A percentile compares a stretch with the other conserved stretches of the same genome.
Conservation (phyloP, 2,113 vertebrate genomes). For the Phylloscopus whistleri region DNA sequence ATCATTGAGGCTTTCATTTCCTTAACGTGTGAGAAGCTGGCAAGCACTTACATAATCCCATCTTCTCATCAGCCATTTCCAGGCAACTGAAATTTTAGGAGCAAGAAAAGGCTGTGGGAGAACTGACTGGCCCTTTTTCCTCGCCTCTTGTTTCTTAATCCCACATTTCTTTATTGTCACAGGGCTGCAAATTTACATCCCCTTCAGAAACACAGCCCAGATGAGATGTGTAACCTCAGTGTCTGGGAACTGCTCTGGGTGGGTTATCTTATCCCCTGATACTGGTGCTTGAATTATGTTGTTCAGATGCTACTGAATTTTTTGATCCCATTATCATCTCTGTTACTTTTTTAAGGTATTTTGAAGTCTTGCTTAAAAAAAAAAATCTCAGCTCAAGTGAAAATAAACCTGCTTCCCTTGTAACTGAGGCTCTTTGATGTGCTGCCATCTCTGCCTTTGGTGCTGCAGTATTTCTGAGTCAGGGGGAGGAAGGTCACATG, state of each 20-base stretch:
- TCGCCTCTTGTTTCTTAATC: not conserved
- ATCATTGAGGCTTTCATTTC: slow-evolving; percentile 43
- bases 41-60: not conserved
- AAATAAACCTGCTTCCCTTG: not conserved
- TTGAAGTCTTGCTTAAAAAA: not conserved
- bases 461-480: not conserved
- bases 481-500: not conserved
- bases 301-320: not conserved
- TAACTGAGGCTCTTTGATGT: not conserved
- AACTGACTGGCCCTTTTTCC: not conserved
- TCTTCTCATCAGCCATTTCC: slow-evolving; percentile 48
- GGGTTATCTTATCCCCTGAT: not conserved
- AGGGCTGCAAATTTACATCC: not conserved
- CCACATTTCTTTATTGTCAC: not conserved
- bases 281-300: not conserved
- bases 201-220: not conserved
- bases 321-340: not conserved
- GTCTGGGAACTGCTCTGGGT: not conserved
- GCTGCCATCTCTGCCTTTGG: not conserved
- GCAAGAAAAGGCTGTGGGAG: not conserved
- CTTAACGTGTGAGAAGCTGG: not conserved
- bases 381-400: not conserved
- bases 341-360: not conserved
- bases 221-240: not conserved
- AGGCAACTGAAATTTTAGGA: slow-evolving; percentile 31